These are phyloP conservation scores for Ctenochaetus hawaiiensis DNA, from an alignment of 2,797 vertebrate species.

Conservation along the genomic window DNA sequence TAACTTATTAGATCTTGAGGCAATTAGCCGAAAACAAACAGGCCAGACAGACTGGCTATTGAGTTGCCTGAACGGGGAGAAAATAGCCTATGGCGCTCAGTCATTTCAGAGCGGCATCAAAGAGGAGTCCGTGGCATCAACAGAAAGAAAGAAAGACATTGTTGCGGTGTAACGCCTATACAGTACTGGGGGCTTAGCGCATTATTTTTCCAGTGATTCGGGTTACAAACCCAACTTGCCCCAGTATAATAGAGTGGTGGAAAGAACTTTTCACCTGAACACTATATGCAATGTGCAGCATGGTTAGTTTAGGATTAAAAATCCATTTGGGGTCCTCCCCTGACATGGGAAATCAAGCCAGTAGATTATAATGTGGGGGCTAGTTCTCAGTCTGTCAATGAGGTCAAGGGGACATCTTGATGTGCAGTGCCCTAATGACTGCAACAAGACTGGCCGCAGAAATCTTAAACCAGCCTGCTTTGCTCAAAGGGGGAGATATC, in stretches of 20 bases:
- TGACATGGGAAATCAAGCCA: constrained; percentile 86
- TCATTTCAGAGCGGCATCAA: constrained; percentile 93
- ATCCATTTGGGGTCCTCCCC: constrained; percentile 85
- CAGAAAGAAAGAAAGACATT: constrained; percentile 94
- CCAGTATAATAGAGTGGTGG: constrained; percentile 85
- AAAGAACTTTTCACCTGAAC: constrained; percentile 91
- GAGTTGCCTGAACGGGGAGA: constrained; percentile 86
- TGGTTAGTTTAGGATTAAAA: constrained; percentile 93
- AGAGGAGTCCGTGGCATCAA: constrained; percentile 86
- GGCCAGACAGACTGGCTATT: constrained; percentile 94
- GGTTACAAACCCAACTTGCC: constrained; percentile 90
- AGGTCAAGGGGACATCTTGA: constrained; percentile 86
- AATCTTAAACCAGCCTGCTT: constrained; percentile 74
- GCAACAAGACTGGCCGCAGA: constrained; percentile 71
- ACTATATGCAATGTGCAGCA: constrained; percentile 85
- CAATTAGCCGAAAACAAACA: constrained; percentile 99
- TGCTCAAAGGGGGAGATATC: constrained; percentile 66
- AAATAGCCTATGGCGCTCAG: constrained; percentile 92
- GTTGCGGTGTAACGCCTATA: constrained; percentile 91
- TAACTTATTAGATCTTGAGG: constrained; percentile 99
- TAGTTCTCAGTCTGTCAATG: constrained; percentile 75
- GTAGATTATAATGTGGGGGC: constrained; percentile 82
- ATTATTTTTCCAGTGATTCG: constrained; percentile 92
- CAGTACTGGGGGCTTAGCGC: constrained; percentile 86
- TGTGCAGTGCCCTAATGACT: constrained; percentile 76